Evolutionary conservation across 2,113 vertebrate genomes (phyloP).

Genomic region (Rynchops niger): DNA sequence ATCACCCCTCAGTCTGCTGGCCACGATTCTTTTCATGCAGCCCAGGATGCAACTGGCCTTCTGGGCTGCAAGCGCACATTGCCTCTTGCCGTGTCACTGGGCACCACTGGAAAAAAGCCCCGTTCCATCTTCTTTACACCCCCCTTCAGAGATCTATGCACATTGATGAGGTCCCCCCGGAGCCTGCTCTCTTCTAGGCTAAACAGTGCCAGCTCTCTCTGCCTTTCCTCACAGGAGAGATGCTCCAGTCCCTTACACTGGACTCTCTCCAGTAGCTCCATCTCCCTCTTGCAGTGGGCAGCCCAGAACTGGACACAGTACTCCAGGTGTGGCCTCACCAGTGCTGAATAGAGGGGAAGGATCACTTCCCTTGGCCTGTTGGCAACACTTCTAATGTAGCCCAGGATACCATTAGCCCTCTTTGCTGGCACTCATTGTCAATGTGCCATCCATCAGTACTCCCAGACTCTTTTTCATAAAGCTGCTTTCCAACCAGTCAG

Average conservation of each 20-base stretch:
- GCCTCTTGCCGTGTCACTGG: not conserved
- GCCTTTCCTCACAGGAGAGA: not conserved
- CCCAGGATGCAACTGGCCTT: too few relatives aligned
- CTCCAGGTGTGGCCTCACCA: not conserved
- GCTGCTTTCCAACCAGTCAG: too few relatives aligned
- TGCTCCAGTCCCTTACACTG: not conserved
- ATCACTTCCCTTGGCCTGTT: too few relatives aligned
- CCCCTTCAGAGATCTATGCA: not conserved
- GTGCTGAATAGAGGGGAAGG: not conserved
- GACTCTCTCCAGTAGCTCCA: not conserved
- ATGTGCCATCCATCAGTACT: too few relatives aligned
- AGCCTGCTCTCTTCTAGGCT: not conserved
- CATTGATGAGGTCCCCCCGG: not conserved
- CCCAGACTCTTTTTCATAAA: not conserved
- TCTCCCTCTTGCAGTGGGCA: not conserved
- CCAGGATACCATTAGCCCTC: not conserved
- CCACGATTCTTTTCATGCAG: too few relatives aligned
- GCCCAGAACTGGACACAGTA: not conserved
- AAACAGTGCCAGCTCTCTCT: not conserved
- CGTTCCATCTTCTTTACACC: not conserved
- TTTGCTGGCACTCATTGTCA: not conserved
- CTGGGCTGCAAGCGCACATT: too few relatives aligned
- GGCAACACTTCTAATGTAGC: not conserved
- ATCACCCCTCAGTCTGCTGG: too few relatives aligned
- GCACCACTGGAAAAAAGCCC: not conserved